phyloP scores from a whole-genome alignment of 2,113 vertebrate species.

The Megalops atlanticus region DNA sequence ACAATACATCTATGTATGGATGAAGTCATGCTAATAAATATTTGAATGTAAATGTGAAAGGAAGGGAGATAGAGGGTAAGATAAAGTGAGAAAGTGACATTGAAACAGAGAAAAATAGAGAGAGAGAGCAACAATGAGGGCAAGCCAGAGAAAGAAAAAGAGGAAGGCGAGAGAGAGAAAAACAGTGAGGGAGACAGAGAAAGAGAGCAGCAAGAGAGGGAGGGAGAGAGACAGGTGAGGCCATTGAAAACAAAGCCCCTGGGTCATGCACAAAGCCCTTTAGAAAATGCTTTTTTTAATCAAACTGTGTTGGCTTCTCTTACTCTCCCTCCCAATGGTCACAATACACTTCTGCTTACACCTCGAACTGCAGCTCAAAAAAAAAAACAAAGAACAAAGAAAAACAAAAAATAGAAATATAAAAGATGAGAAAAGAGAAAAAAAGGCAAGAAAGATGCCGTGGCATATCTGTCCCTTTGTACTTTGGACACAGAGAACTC shows the following conservation, averaged over 20 bases:
- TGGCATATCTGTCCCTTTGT: too few species aligned
- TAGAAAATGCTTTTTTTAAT: conserved; percentile 25
- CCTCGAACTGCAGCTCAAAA: conserved; percentile 15
- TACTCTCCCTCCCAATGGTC: background rate
- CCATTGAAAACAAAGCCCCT: conserved; percentile 22
- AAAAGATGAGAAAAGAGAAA: too few species aligned
- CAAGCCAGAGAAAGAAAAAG: background rate
- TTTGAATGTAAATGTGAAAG: too few species aligned
- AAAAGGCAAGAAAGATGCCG: too few species aligned
- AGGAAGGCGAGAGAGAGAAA: background rate
- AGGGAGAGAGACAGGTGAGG: conserved; percentile 29
- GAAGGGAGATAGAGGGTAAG: conserved; percentile 24
- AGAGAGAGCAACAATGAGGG: background rate
- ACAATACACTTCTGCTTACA: conserved; percentile 8
- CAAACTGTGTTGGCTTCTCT: conserved; percentile 13
- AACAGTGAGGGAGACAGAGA: background rate
- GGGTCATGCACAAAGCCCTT: conserved; percentile 19
- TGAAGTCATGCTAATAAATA: too few species aligned
- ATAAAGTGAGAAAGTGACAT: background rate
- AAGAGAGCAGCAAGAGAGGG: conserved; percentile 1
- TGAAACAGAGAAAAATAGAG: background rate
- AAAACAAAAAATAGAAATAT: too few species aligned
- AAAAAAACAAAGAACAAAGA: conserved; percentile 30
- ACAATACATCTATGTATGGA: too few species aligned
- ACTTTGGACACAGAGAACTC: too few species aligned